These are phyloP conservation scores for Philhelius pedissequus DNA, from an alignment of 2,888 invertebrate species.

Conservation along the genomic window DNA sequence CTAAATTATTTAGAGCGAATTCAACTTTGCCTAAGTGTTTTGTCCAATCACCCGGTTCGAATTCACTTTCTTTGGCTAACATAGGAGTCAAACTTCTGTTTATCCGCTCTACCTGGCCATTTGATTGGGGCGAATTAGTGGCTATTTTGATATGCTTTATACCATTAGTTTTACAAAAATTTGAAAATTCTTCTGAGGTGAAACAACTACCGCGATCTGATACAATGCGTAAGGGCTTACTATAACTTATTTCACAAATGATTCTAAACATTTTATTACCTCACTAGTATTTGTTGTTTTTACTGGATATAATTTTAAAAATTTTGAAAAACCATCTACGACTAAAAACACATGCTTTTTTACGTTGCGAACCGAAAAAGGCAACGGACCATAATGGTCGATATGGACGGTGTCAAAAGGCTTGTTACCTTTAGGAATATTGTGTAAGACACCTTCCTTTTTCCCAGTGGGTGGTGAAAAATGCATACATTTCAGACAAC, in stretches of 20 bases:
- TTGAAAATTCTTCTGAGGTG: not conserved
- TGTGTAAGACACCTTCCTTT: not conserved
- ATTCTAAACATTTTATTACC: not conserved
- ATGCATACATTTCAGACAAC: not conserved
- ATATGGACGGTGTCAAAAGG: not conserved
- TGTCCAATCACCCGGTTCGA: too few species aligned
- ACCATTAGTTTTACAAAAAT: not conserved
- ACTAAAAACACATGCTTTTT: not conserved
- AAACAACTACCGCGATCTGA: not conserved
- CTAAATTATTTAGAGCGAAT: not conserved
- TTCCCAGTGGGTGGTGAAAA: not conserved
- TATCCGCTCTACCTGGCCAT: too few species aligned
- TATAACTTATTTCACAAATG: not conserved
- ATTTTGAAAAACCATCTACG: not conserved
- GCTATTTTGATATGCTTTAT: not conserved
- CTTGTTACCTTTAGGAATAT: not conserved
- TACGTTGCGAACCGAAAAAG: not conserved
- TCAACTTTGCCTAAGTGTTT: too few species aligned
- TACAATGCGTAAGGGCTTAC: not conserved
- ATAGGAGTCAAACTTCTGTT: too few species aligned
- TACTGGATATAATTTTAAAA: not conserved
- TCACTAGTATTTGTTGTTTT: not conserved
- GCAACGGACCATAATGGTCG: not conserved
- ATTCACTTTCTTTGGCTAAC: too few species aligned
- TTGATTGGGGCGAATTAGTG: not conserved